Base-by-base conservation (phyloP, 2,888 invertebrate species). In the Chalcis sispes region DNA sequence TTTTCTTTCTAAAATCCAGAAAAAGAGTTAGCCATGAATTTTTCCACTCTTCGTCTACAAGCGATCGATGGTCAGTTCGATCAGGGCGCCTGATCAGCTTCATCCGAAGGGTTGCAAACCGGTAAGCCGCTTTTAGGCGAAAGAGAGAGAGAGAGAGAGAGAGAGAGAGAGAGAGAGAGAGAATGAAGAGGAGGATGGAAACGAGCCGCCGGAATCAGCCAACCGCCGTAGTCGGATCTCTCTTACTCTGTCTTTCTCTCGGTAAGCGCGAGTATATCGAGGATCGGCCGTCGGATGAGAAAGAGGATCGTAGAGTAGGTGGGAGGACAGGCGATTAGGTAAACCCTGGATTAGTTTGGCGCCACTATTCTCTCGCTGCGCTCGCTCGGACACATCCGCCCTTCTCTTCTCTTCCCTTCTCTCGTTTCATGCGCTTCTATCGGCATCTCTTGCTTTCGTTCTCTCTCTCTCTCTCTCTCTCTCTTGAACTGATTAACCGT, bases 281-380 rank as follows among this genome's bases (percentile, higher is more conserved):
- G 10, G 4, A 36, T 10, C 4, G 36, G 27, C 48, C 50, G 10
- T 48, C 42, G 73, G 77, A 73, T 48, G 69, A 79, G 77, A 73
- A 73, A 76, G 78, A 78, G 77, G 83, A 82, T 80, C 81, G 83
- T n/a, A 79, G 82, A 81, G n/a, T 81, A 72, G 3, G 13, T 8
- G n/a, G 82, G 80, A 80, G 83, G 82, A 80, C 83, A 85, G 83
- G 85, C 87, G 87, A 88, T 88, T 88, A 88, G 87, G 87, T 87
- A 88, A 88, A 86, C 87, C 88, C 85, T 4, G 87, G 88, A 88
- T 88, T 88, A 88, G 88, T 87, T 79, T 79, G 82, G 85, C 81
- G 85, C 81, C 81, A 80, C 82, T 83, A 75, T 80, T 72, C 78
- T 82, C 80, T 70, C 77, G 77, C 79, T 76, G 50, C 79, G 79